Evolutionary conservation across 2,113 vertebrate genomes (phyloP), one percentile per base, ranked within the genome.

Genomic region (Phrynosoma blainvillii): DNA sequence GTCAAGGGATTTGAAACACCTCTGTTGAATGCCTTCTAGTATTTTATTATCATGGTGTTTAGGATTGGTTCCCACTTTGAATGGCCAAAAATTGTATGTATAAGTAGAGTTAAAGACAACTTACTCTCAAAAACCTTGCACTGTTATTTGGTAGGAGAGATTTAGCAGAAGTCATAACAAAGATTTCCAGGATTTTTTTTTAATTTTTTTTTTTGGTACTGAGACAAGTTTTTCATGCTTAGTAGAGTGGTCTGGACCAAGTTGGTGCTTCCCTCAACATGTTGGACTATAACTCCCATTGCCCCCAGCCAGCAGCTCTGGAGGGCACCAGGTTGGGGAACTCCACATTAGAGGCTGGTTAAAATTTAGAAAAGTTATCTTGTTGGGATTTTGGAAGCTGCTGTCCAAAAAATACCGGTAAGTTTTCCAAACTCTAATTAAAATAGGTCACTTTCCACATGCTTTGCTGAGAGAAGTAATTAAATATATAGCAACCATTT

Each of bases 341-440:
- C 2, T 18, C 36, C 36, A 5, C 3, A 20, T 13, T 56, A 27
- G 27, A 59, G 36, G 18, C 10, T 79, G 18, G 9, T 16, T 56
- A 84, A 91, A 92, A 14, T 59, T 59, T 59, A 59, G 11, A 59
- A 59, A 59, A 59, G 56, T 59, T 59, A 59, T 14, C 14, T 59
- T 59, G 14, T 59, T 59, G 11, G 56, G 56, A 10, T 10, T 59
- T 59, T 59, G 56, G 56, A 14, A 59, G 56, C 14, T 59, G 56
- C 14, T 6, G 56, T 59, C 56, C 56, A 59, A 59, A 59, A 59
- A 59, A 14, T 59, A n/a, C n/a, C n/a, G n/a, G n/a, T n/a, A 59
- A 59, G 10, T 36, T 59, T 59, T 59, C 10, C 56, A 59, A 59
- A 14, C 56, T 27, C 76, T 54, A 27, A 5, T 78, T 47, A 36